Evolutionary conservation across 2,888 invertebrate genomes (phyloP), one percentile per base, ranked within the genome.

Genomic region (Caenorhabditis uteleia): DNA sequence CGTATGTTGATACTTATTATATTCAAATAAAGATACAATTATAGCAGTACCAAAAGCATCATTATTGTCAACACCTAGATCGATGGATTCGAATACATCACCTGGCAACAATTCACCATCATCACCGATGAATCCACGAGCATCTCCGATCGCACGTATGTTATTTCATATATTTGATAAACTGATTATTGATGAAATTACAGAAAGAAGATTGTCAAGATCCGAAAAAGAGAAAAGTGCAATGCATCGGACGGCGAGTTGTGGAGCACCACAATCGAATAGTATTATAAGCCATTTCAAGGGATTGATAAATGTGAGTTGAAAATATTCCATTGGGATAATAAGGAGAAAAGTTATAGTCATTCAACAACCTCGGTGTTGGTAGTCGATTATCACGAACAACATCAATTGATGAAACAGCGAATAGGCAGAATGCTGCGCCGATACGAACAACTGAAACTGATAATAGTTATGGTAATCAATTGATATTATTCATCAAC

Each of bases 281-380:
- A 72, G 67, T 42, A 67, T 75, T 23, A 71, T 75, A 31, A 70
- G 70, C 43, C 80, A 80, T 55, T 80, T 80, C 74, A 80, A 80
- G 60, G 77, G 74, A 48, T 57, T 79, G 31, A 77, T 79, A 33
- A 77, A 77, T 68, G 79, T 78, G 42, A 68, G 74, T 23, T 23
- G 18, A 25, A 14, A 16, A 16, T n/a, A 0, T 23, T 47, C 18
- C n/a, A 21, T 12, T 16, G 20, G 16, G 20, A 14, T 23, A 34
- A 29, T n/a, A n/a, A 47, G 34, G 44, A 23, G 3, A 20, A 49
- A 36, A 39, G 16, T 58, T 73, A 46, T 45, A 77, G 77, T 75
- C 73, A 16, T 75, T 77, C 62, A 75, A 75, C 59, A 74, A 73
- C 38, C 61, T 73, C 29, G 73, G 74, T 27, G 68, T 68, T 44